A percentile compares a stretch with the other conserved stretches of the same genome.
These are phyloP conservation scores for Eulemur coronatus DNA, from an alignment of 2,797 vertebrate genomes.

Conservation along the genomic window DNA sequence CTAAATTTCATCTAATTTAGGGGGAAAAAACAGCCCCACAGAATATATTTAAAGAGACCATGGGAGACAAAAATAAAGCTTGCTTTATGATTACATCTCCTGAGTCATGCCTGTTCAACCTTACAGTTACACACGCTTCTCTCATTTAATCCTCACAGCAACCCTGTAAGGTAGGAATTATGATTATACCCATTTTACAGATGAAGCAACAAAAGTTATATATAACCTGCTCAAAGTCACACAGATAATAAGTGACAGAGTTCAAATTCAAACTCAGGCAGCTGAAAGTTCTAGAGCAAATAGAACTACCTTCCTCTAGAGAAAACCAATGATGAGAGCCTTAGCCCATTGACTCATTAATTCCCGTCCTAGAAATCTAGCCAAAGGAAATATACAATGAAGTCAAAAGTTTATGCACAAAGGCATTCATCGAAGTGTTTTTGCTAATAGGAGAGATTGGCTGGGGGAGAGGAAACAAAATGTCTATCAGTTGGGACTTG, in stretches of 20 bases:
- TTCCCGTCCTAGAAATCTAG: conserved; percentile 8
- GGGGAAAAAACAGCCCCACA: not conserved
- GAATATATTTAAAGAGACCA: conserved; percentile 26
- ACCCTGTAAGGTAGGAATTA: not conserved
- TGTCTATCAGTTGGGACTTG: not conserved
- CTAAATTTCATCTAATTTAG: not conserved
- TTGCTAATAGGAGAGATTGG: not conserved
- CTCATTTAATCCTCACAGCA: not conserved
- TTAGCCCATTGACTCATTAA: not conserved
- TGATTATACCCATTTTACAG: conserved; percentile 17
- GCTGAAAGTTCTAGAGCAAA: not conserved
- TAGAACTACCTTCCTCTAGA: not conserved
- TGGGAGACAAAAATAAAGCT: conserved; percentile 29
- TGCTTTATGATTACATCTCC: conserved; percentile 4
- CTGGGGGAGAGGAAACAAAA: not conserved
- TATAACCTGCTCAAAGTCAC: not conserved
- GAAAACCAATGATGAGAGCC: not conserved
- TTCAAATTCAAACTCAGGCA: not conserved
- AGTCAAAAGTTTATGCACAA: not conserved
- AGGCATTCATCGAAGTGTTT: not conserved
- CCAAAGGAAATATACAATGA: not conserved
- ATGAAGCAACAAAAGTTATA: not conserved
- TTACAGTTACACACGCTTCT: not conserved
- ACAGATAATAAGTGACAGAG: not conserved
- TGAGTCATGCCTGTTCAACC: conserved; percentile 15